These are phyloP conservation scores for Drosophila histrio DNA, from an alignment of 2,888 invertebrate genomes.

Conservation along the genomic window DNA sequence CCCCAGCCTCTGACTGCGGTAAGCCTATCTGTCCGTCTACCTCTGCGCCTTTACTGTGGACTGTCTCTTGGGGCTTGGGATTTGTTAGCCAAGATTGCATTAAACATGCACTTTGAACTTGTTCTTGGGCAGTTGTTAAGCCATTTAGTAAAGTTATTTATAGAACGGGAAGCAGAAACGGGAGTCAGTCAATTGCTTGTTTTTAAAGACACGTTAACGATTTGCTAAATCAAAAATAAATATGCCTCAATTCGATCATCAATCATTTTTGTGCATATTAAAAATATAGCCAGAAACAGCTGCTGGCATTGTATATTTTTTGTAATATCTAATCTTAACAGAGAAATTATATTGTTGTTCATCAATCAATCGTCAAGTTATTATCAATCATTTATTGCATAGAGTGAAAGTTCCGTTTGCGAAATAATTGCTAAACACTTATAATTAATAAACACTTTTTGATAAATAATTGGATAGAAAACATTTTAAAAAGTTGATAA, in stretches of 20 bases:
- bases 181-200: neutral
- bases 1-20: neutral
- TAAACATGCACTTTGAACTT: conserved; percentile 12
- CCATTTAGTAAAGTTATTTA: neutral
- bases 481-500: neutral
- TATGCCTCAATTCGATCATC: neutral
- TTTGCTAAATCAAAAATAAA: conserved; percentile 8
- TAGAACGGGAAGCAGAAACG: neutral
- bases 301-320: conserved; percentile 6
- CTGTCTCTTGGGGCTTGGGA: neutral
- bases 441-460: neutral
- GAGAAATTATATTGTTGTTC: conserved; percentile 7
- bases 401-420: neutral
- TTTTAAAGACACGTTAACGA: neutral
- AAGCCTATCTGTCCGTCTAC: conserved; percentile 8
- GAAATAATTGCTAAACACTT: neutral
- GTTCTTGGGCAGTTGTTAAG: neutral
- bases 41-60: neutral
- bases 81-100: conserved; percentile 10
- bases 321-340: neutral
- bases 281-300: conserved; percentile 3
- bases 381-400: conserved; percentile 48
- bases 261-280: conserved; percentile 10
- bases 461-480: neutral
- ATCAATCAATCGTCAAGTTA: conserved; percentile 46